These are phyloP conservation scores for Chrysoperla carnea DNA, from an alignment of 1,140 invertebrate species.

Conservation along the genomic window DNA sequence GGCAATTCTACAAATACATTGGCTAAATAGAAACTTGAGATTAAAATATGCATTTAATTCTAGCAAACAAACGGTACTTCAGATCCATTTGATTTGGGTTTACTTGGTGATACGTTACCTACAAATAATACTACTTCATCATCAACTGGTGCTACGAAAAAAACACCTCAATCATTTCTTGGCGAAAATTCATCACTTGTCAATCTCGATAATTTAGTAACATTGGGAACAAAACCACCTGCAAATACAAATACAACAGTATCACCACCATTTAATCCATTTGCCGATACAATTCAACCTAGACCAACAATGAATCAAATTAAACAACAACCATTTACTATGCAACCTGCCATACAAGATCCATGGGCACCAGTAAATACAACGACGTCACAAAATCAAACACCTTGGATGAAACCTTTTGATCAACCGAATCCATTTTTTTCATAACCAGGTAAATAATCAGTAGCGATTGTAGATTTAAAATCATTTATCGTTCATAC, in stretches of 20 bases:
- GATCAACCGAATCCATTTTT: slow-evolving; percentile 5
- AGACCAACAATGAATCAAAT: slow-evolving; percentile 33
- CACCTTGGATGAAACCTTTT: slow-evolving; percentile 3
- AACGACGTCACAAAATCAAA: slow-evolving; percentile 13
- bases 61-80: slow-evolving; percentile 13
- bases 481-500: not conserved
- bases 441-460: slow-evolving; percentile 2
- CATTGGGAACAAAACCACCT: slow-evolving; percentile 23
- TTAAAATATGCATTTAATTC: not conserved
- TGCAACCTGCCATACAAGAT: slow-evolving; percentile 20
- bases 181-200: slow-evolving; percentile 88
- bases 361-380: slow-evolving; percentile 22
- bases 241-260: slow-evolving; percentile 1
- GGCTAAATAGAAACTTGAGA: no score
- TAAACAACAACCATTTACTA: slow-evolving; percentile 28
- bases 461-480: slow-evolving; percentile 2
- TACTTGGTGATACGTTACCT: slow-evolving; percentile 33
- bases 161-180: slow-evolving; percentile 82
- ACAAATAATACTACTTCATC: slow-evolving; percentile 19
- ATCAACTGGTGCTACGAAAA: slow-evolving; percentile 38
- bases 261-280: slow-evolving; percentile 5
- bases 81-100: slow-evolving; percentile 54
- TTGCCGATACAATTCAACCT: slow-evolving; percentile 7
- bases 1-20: no score
- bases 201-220: slow-evolving; percentile 88